Evolutionary conservation across 2,113 vertebrate genomes (phyloP).

Genomic region (Myrmecophaga tridactyla): DNA sequence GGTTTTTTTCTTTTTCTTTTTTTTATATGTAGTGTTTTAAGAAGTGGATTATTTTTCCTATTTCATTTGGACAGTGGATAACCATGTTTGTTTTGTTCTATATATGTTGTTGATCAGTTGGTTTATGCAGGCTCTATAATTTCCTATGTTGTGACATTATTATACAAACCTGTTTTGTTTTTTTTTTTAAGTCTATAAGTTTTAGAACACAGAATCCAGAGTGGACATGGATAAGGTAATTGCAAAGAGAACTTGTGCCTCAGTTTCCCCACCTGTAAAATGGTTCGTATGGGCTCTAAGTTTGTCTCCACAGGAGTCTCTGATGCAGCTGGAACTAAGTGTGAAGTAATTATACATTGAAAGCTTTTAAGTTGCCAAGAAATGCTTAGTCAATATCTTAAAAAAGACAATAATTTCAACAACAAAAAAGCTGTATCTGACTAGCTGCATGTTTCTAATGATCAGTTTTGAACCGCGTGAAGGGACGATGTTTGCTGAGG

Average conservation of each 20-base stretch:
- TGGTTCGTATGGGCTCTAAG: not conserved
- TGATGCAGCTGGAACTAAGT: not conserved
- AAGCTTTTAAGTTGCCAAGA: not conserved
- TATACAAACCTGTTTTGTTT: conserved; percentile 60
- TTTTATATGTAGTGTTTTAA: conserved; percentile 44
- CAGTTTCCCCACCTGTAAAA: not conserved
- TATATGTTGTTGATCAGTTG: not conserved
- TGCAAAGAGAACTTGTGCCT: not conserved
- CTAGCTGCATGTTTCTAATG: not conserved
- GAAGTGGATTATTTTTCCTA: conserved; percentile 69
- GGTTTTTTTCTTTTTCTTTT: no score
- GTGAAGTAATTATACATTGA: not conserved
- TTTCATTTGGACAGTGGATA: conserved; percentile 32
- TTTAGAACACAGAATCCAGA: not conserved
- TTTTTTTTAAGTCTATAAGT: not conserved
- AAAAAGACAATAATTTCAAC: not conserved
- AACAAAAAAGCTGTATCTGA: not conserved
- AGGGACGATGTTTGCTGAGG: not conserved
- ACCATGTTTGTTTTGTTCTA: conserved; percentile 48
- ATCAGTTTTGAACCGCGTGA: not conserved
- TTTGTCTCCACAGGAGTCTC: not conserved
- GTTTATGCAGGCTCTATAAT: conserved; percentile 65
- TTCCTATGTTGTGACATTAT: conserved; percentile 77
- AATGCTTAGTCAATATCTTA: not conserved
- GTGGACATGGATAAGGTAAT: not conserved